Evolutionary conservation across 2,888 invertebrate genomes (phyloP), one percentile per base, ranked within the genome.

Genomic region (Lasius platythorax): DNA sequence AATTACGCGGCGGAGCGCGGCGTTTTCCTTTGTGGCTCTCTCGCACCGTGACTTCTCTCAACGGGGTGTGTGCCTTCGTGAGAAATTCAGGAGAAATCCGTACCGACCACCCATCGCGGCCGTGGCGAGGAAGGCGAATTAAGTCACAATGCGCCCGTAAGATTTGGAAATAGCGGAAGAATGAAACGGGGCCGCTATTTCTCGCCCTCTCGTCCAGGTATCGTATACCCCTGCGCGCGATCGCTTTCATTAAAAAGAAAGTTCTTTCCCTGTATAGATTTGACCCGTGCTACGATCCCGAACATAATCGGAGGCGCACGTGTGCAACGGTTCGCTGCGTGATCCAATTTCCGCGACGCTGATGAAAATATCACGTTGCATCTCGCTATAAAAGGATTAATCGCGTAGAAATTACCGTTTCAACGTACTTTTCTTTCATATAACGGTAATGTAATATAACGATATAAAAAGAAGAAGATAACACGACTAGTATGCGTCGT

Each of bases 41-140:
- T 61, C 58, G 74, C 64, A 72, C 73, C 73, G 61, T 79, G 64
- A 82, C 63, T 76, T 75, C 85, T 78, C 88, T 81, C 89, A 88
- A 89, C 85, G 86, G 89, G 90, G 87, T 88, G 88, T 88, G 88
- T 73, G 73, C 46, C 79, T 46, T 82, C 82, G 67, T 82, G 89
- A 83, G 85, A 87, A 89, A 87, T 79, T 33, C 72, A 37, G 61
- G 50, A 82, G 72, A 87, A 85, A 86, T 87, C 83, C 63, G 70
- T 63, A 79, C 68, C 85, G 93, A 91, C 93, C 92, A 93, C 93
- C 92, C 92, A 92, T 91, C 83, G 91, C 63, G 92, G 85, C 76
- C 87, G 56, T 82, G 40, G 82, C 85, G 88, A 84, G 84, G 33
- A 82, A 85, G 86, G 84, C 87, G 89, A 91, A 92, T 93, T 91